A percentile compares a stretch with the other conserved stretches of the same genome.
Conservation (phyloP, 92 coral and sea anemone species). For the Phenganax subtilis region DNA sequence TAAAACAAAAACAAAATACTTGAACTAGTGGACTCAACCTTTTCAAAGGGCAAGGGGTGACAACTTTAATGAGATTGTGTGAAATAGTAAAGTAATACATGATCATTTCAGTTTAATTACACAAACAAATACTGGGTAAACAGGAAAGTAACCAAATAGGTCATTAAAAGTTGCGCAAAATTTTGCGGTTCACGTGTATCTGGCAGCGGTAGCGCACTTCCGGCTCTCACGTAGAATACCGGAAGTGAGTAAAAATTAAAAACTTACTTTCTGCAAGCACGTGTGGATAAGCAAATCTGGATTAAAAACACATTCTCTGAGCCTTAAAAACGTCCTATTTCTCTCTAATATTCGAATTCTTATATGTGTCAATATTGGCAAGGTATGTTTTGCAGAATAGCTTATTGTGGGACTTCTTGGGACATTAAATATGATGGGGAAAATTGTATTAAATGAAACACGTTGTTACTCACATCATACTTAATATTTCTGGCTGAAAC, state of each 20-base stretch:
- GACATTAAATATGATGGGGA: too few species aligned
- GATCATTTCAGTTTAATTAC: neutral
- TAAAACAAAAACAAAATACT: constrained; percentile 3
- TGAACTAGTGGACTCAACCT: neutral
- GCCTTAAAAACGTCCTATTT: neutral
- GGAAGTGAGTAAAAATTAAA: neutral
- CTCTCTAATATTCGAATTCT: neutral
- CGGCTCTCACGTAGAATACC: neutral
- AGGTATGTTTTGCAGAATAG: neutral
- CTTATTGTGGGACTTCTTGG: too few species aligned
- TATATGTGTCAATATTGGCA: neutral
- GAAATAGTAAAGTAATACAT: neutral
- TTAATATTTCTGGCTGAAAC: constrained; percentile 90
- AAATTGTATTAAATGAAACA: neutral
- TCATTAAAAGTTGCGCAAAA: neutral
- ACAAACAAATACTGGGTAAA: neutral
- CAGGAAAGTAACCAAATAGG: neutral
- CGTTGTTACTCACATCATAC: constrained; percentile 87
- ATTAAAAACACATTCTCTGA: neutral
- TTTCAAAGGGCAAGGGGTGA: neutral
- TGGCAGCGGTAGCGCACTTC: constrained; percentile 2
- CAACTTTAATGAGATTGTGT: neutral
- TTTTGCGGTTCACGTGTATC: neutral
- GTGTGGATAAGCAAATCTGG: neutral
- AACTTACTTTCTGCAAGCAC: neutral